These are phyloP conservation scores for Molossus molossus DNA, from an alignment of 2,797 vertebrate species.

Conservation along the genomic window DNA sequence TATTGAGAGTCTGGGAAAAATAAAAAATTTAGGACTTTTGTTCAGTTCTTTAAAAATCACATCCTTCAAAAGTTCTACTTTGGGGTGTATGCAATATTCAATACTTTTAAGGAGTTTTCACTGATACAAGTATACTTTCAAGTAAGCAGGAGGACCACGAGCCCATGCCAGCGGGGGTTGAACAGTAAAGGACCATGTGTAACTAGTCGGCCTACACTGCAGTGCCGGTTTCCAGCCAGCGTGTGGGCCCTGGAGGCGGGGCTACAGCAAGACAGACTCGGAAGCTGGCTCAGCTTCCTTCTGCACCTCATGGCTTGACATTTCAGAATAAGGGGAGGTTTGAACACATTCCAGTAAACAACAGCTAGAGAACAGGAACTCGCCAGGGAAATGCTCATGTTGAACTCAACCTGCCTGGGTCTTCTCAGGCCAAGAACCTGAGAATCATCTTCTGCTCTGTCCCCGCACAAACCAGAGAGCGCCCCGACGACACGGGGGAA, in stretches of 20 bases:
- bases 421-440: not conserved
- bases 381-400: not conserved
- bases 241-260: not conserved
- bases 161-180: not conserved
- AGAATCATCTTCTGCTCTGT: not conserved
- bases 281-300: not conserved
- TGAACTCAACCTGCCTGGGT: not conserved
- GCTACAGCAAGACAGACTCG: not conserved
- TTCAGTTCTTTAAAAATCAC: not conserved
- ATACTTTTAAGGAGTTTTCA: not conserved
- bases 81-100: not conserved
- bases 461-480: not conserved
- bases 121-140: not conserved
- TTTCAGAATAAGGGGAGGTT: not conserved
- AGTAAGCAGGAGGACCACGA: not conserved
- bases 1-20: not conserved
- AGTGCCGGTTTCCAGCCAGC: not conserved
- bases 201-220: not conserved
- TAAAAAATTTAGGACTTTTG: not conserved
- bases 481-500: not conserved
- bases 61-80: not conserved
- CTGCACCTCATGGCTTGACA: not conserved
- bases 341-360: not conserved
- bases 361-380: not conserved
- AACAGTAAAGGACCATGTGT: not conserved